Evolutionary conservation across 1,140 invertebrate genomes (phyloP), one percentile per base, ranked within the genome.

Genomic region (Heliothis virescens): DNA sequence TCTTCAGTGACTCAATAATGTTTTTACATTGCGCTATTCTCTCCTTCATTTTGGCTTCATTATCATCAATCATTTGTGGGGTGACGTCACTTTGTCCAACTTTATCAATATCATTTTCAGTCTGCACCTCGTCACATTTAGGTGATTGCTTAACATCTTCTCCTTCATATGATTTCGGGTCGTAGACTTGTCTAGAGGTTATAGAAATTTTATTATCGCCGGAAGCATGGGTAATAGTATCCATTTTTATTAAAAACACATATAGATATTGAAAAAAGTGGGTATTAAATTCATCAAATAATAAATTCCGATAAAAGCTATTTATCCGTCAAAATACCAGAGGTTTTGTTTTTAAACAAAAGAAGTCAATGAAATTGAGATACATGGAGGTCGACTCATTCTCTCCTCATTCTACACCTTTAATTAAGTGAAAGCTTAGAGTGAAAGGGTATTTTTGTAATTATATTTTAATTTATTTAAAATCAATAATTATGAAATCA

Each of bases 1-100:
- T 52, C 81, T 94, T 94, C 48, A 93, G 78, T 9, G 90, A 89
- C 73, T 91, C 89, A 55, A 94, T 91, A 67, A 92, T 86, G 74
- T 83, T 86, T 81, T 85, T 86, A 71, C 91, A 94, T 72, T 94
- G 88, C 11, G 86, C 85, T 63, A 93, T 92, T 81, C 92, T 85
- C 34, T 88, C 86, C 74, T 91, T 91, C 65, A 93, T 79, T 74
- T 92, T 87, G 48, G 57, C 72, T 80, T 91, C 90, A 59, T 90
- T 87, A n/a, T 92, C 86, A 29, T 90, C 87, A 34, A 86, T 85
- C 13, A 78, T 73, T 53, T 85, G 59, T 10, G 83, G 53, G 26
- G 79, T 77, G 47, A 78, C 69, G 41, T 65, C 65, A 60, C 55
- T 15, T 55, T 82, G 69, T 52, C 57, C 72, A 21, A 34, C 72